Percentiles rank a stretch among this genome's conserved stretches.
Evolutionary conservation across 2,797 vertebrate species (phyloP).

Genomic region (Schizopygopsis malacanthus): DNA sequence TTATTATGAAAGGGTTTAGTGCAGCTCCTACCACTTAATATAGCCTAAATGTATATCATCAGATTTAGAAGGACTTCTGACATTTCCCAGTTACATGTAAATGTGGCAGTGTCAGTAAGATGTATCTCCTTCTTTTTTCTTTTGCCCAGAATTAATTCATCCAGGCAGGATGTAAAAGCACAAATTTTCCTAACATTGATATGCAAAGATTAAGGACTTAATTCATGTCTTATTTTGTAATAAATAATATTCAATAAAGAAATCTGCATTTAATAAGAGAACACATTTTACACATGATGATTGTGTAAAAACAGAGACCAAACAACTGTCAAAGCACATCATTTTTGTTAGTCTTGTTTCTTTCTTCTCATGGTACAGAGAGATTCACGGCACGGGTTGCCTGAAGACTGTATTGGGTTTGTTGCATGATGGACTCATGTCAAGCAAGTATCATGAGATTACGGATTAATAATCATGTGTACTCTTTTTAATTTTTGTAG

Average conservation of each 20-base stretch:
- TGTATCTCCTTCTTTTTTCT: constrained; percentile 58
- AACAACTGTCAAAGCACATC: constrained; percentile 66
- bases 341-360: constrained; percentile 64
- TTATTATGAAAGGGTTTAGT: constrained; percentile 68
- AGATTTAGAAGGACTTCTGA: constrained; percentile 75
- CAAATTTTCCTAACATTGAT: constrained; percentile 25
- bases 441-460: constrained; percentile 78
- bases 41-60: constrained; percentile 60
- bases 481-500: constrained; percentile 63
- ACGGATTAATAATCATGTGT: constrained; percentile 76
- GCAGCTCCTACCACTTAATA: constrained; percentile 59
- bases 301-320: constrained; percentile 71
- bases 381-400: constrained; percentile 90
- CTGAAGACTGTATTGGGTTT: constrained; percentile 81
- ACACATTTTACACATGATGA: constrained; percentile 71
- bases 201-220: constrained; percentile 23
- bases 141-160: constrained; percentile 64
- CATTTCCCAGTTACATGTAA: constrained; percentile 76
- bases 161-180: constrained; percentile 53
- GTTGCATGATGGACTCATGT: constrained; percentile 84
- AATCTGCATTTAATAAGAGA: constrained; percentile 62
- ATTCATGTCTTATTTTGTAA: constrained; percentile 16
- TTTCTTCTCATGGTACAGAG: constrained; percentile 75
- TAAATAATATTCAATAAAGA: constrained; percentile 27
- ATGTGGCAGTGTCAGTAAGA: constrained; percentile 67